Evolutionary conservation across 2,113 vertebrate genomes (phyloP).

Genomic region (Oreocharis arfaki): DNA sequence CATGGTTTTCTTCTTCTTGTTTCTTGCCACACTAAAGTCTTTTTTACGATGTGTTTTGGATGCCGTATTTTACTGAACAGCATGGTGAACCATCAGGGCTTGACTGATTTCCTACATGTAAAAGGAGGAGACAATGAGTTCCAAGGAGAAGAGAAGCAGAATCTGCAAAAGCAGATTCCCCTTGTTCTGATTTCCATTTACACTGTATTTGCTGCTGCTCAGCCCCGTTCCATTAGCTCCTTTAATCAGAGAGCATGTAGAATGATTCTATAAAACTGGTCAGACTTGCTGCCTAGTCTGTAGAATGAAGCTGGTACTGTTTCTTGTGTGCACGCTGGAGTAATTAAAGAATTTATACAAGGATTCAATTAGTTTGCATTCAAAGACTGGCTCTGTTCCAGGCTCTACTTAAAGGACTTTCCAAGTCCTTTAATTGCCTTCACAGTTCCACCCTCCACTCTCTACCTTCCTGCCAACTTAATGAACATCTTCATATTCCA

Average conservation of each 20-base stretch:
- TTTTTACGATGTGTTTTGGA: not conserved
- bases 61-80: constrained; percentile 1
- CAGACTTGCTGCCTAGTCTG: not conserved
- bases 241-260: not conserved
- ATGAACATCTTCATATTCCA: not conserved
- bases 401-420: not conserved
- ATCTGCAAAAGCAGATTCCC: not conserved
- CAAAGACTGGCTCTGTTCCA: not conserved
- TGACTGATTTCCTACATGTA: not conserved
- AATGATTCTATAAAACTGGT: not conserved
- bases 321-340: not conserved
- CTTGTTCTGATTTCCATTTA: not conserved
- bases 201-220: not conserved
- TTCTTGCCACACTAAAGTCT: not conserved
- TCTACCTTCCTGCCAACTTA: not conserved
- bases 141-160: not conserved
- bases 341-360: constrained; percentile 22
- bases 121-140: not conserved
- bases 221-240: not conserved
- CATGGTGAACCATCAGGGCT: not conserved
- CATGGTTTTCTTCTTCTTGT: not conserved
- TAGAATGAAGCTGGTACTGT: not conserved
- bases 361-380: constrained; percentile 2
- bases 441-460: not conserved
- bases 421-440: not conserved